These are phyloP conservation scores for Lucilia cuprina DNA, from an alignment of 1,140 invertebrate genomes.

Conservation along the genomic window DNA sequence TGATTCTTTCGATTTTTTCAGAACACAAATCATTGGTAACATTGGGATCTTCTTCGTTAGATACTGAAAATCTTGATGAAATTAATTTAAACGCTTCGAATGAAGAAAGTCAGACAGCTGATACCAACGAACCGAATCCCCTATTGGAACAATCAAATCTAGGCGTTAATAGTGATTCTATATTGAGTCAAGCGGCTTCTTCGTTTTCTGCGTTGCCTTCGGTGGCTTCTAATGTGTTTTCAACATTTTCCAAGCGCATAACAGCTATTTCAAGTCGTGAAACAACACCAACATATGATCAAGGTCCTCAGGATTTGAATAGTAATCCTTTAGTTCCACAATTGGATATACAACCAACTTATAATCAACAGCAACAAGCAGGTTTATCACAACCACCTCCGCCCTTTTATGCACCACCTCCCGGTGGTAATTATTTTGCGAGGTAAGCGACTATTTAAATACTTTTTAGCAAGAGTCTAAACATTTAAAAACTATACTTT, in stretches of 20 bases:
- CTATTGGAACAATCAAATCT: slow-evolving; percentile 45
- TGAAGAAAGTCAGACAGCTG: slow-evolving; percentile 32
- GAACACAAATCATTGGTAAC: slow-evolving; percentile 58
- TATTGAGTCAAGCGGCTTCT: slow-evolving; percentile 64
- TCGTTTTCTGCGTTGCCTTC: slow-evolving; percentile 68
- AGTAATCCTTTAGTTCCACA: slow-evolving; percentile 41
- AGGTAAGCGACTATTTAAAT: neutral
- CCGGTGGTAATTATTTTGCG: neutral
- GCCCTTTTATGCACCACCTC: slow-evolving; percentile 8
- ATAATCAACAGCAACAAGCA: slow-evolving; percentile 48
- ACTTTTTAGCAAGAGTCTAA: neutral
- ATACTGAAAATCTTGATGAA: slow-evolving; percentile 59
- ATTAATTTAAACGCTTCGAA: slow-evolving; percentile 55
- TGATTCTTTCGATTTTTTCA: slow-evolving; percentile 39
- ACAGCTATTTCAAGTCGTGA: slow-evolving; percentile 46
- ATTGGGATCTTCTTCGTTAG: slow-evolving; percentile 55
- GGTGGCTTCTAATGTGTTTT: slow-evolving; percentile 68
- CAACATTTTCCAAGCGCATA: slow-evolving; percentile 67
- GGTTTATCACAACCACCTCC: slow-evolving; percentile 30
- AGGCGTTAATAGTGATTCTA: slow-evolving; percentile 55
- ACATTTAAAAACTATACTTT: neutral
- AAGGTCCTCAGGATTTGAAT: slow-evolving; percentile 36
- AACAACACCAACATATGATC: slow-evolving; percentile 39
- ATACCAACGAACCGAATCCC: slow-evolving; percentile 46
- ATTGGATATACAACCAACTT: slow-evolving; percentile 55